These are phyloP conservation scores for Aphrocallistes beatrix DNA, from an alignment of 37 sponge, comb jelly and placozoan species.

Conservation along the genomic window DNA sequence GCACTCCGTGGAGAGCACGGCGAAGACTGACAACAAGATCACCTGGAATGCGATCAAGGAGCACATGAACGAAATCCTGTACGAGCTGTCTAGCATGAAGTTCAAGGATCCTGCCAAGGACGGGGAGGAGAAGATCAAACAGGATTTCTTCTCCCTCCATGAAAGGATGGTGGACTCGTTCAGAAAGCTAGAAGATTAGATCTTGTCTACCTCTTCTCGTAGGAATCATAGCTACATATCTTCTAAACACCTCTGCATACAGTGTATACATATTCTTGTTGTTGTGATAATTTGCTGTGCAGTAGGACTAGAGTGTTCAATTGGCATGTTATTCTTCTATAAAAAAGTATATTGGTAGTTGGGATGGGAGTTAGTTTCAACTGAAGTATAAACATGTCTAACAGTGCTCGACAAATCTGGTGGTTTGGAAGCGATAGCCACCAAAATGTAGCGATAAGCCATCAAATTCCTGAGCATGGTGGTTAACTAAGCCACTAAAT, in stretches of 20 bases:
- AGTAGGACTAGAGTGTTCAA: too few species aligned
- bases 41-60: slow-evolving; percentile 92
- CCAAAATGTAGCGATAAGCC: too few species aligned
- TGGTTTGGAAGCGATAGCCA: too few species aligned
- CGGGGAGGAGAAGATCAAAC: slow-evolving; percentile 71
- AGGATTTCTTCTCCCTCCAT: slow-evolving; percentile 50
- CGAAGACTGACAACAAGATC: slow-evolving; percentile 83
- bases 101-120: slow-evolving; percentile 72
- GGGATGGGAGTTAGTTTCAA: too few species aligned
- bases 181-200: slow-evolving; percentile 78
- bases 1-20: slow-evolving; percentile 83
- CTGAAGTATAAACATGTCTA: too few species aligned
- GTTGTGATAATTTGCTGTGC: too few species aligned
- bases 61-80: slow-evolving; percentile 52
- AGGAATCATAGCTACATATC: background rate
- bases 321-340: too few species aligned
- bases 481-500: too few species aligned
- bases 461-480: too few species aligned
- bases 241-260: background rate
- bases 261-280: slow-evolving; percentile 14
- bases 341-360: too few species aligned
- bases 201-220: background rate
- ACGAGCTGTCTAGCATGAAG: slow-evolving; percentile 89
- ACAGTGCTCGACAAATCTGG: too few species aligned
- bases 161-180: slow-evolving; percentile 81